Evolutionary conservation across 2,888 invertebrate genomes (phyloP), one percentile per base, ranked within the genome.

Genomic region (Horisme vitalbata): DNA sequence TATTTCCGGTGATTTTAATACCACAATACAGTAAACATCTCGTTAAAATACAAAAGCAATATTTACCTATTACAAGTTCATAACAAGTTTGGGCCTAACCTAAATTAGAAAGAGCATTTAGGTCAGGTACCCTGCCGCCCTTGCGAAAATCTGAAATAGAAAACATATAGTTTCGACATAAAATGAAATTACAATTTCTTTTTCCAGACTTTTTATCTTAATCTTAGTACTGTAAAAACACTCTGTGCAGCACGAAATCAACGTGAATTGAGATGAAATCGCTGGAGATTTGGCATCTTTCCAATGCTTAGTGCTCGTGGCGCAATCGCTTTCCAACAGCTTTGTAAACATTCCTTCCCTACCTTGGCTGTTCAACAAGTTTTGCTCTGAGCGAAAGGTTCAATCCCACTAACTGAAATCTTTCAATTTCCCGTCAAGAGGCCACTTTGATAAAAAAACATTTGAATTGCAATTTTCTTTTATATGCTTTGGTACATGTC

Each of bases 271-370:
- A 41, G 37, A 37, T 32, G n/a, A 28, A 41, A 47, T 36, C 26
- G 36, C 36, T 36, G 41, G 10, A 32, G 32, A 35, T 23, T 32
- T 47, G 47, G 47, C 47, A 21, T 9, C 5, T 23, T 9, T 37
- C 47, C 47, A 47, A 27, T 9, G 21, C 18, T 26, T 13, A 28
- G 15, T 18, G 9, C 9, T 32, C 36, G 26, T 37, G 21, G 33
- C 14, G 36, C 27, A 30, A 30, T 12, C 41, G 15, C 28, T 33
- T n/a, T n/a, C 37, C 14, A n/a, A 21, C 21, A 23, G 33, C 28
- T 37, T 37, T 47, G 27, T 34, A 45, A 20, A 35, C 14, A 31
- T 46, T 30, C 14, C 8, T 4, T 13, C 9, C n/a, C 32, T 31
- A 23, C 21, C 11, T 15, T 11, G 31, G 10, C 5, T 23, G 21